phyloP scores from a whole-genome alignment of 2,888 invertebrate genomes.

The Quadroppia sp. region DNA sequence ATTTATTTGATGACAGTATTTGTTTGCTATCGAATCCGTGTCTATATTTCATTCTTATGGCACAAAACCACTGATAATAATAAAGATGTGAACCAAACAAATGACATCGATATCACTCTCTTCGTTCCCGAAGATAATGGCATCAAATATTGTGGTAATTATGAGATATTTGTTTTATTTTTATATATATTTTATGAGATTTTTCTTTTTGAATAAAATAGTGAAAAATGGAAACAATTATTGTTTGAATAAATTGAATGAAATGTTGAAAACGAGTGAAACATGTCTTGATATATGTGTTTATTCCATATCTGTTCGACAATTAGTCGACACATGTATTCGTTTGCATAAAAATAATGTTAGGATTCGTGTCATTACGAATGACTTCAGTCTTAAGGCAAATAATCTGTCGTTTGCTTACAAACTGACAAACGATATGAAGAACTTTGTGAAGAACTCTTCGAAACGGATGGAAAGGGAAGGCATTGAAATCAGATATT shows the following conservation, averaged over 20 bases:
- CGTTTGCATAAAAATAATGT: conserved; percentile 3
- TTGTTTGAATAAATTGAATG: not conserved
- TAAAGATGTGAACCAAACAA: conserved; percentile 11
- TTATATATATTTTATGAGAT: not conserved
- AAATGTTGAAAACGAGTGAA: not conserved
- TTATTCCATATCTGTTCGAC: not conserved
- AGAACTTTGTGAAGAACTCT: not conserved
- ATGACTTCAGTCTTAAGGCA: not conserved
- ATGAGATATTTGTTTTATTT: conserved; percentile 7
- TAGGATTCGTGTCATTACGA: not conserved
- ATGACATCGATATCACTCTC: conserved; percentile 6
- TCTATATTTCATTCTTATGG: conserved; percentile 32
- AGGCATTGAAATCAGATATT: not conserved
- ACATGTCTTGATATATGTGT: conserved; percentile 11
- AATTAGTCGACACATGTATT: not conserved
- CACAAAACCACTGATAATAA: conserved; percentile 30
- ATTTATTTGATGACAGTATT: conserved; percentile 16
- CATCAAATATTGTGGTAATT: conserved; percentile 10
- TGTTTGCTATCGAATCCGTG: conserved; percentile 21
- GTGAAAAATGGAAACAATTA: not conserved
- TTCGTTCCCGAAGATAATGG: conserved; percentile 17
- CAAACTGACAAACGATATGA: conserved; percentile 5
- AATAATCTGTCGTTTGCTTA: conserved; percentile 18
- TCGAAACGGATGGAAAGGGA: not conserved
- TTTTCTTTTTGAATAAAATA: not conserved